A percentile compares a stretch with the other conserved stretches of the same genome.
These are phyloP conservation scores for Xylophagus ater DNA, from an alignment of 2,888 invertebrate genomes.

Conservation along the genomic window DNA sequence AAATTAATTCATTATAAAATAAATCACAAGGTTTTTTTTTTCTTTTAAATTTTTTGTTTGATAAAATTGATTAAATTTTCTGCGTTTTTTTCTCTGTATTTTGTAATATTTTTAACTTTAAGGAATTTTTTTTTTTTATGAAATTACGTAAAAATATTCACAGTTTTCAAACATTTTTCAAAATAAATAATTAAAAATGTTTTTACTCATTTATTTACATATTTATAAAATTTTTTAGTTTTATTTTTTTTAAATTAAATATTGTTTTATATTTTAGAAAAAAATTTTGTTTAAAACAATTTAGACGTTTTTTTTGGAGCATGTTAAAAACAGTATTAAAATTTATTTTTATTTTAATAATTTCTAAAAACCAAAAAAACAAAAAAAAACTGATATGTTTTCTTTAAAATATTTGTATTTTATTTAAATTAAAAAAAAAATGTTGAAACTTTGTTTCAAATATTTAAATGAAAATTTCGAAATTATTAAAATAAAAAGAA, in stretches of 20 bases:
- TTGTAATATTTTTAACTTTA: neutral
- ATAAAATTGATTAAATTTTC: slow-evolving; percentile 1
- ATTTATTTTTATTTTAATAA: too few species aligned
- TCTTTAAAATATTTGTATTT: too few species aligned
- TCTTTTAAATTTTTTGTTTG: slow-evolving; percentile 1
- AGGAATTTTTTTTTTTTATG: too few species aligned
- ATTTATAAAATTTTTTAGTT: neutral
- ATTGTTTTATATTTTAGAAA: neutral
- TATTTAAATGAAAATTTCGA: too few species aligned
- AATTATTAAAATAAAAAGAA: too few species aligned
- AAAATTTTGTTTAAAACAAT: too few species aligned
- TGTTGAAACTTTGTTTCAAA: too few species aligned
- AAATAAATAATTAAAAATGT: neutral
- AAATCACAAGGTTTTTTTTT: slow-evolving; percentile 10
- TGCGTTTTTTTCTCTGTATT: neutral
- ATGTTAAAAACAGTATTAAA: too few species aligned
- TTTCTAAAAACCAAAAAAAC: too few species aligned
- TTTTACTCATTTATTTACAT: neutral
- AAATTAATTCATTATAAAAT: slow-evolving; percentile 11
- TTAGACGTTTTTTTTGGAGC: too few species aligned
- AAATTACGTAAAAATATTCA: slow-evolving; percentile 1
- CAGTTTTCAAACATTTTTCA: neutral
- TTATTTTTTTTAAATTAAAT: neutral
- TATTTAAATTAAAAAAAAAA: too few species aligned
- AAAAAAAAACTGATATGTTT: too few species aligned